Evolutionary conservation across 2,797 vertebrate species (phyloP).

Genomic region (Hoplostethus atlanticus): DNA sequence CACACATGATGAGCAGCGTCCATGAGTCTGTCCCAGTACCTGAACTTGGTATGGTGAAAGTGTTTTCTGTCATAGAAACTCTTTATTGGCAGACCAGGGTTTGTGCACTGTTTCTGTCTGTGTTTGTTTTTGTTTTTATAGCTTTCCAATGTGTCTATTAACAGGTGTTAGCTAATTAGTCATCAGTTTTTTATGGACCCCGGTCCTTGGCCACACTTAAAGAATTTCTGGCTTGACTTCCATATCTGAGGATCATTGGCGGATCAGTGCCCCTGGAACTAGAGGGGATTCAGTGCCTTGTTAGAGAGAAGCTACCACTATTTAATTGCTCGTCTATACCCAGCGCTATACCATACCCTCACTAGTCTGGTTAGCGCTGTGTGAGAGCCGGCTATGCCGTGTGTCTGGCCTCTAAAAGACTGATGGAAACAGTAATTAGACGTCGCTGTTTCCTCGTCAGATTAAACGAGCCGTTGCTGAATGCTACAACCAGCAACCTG

Average conservation of each 20-base stretch:
- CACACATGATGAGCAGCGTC: constrained; percentile 30
- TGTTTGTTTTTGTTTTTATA: constrained; percentile 65
- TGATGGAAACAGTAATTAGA: constrained; percentile 32
- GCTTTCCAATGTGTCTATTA: constrained; percentile 70
- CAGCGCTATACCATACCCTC: neutral
- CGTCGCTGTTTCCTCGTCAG: constrained; percentile 21
- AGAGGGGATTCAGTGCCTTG: neutral
- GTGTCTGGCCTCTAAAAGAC: constrained; percentile 2
- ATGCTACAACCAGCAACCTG: constrained; percentile 32
- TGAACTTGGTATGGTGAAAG: constrained; percentile 27
- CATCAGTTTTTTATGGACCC: constrained; percentile 63
- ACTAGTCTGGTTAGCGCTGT: neutral
- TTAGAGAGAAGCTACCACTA: neutral
- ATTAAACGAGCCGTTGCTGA: constrained; percentile 44
- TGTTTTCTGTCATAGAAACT: constrained; percentile 22
- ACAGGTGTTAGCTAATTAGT: constrained; percentile 76
- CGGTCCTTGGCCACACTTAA: constrained; percentile 36
- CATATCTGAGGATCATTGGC: too few species aligned
- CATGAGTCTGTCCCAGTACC: constrained; percentile 26
- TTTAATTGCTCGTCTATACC: neutral
- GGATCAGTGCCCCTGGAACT: neutral
- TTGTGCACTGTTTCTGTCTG: constrained; percentile 42
- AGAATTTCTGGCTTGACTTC: too few species aligned
- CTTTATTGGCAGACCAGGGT: constrained; percentile 37
- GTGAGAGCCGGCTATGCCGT: neutral